Evolutionary conservation across 1,140 invertebrate species (phyloP), one percentile per base, ranked within the genome.

Genomic region (Cyclargus thomasi): DNA sequence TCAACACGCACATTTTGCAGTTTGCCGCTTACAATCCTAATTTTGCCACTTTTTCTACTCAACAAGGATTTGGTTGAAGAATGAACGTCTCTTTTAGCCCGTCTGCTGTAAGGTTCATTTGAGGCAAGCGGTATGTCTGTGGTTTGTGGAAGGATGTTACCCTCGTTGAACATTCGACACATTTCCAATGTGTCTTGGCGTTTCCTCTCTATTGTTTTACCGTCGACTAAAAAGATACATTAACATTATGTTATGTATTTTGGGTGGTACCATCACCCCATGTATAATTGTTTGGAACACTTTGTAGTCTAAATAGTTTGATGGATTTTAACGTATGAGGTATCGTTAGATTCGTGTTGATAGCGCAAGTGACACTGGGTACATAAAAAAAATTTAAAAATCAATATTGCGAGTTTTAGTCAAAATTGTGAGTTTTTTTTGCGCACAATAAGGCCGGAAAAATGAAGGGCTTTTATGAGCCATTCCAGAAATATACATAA

Each of bases 141-240:
- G 53, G 29, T 63, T 69, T 53, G 39, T 57, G 53, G 67, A 53
- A 53, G 63, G 53, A 75, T 64, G 47, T 74, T 79, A 67, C 84
- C 81, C 62, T 77, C 76, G 6, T 76, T 81, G 59, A 88, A 90
- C 53, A 88, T 74, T 59, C 74, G 71, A 64, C 87, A 90, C 73
- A 88, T 83, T 47, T 90, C 85, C 17, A 83, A 68, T 0, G 80
- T 88, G 47, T 90, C 83, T 75, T 86, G 79, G 0, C 87, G 77
- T 71, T 86, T 83, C 70, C 70, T 82, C 63, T 78, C 74, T 14
- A 90, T 82, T 1, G 82, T 5, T 70, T 76, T 80, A 64, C 70
- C 74, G 59, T 90, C 81, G 10, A 82, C 87, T 87, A 55, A 63
- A 53, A 20, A 70, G 36, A 0, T 47, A 14, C 11, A 47, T 47